Conservation (phyloP, 1,140 invertebrate genomes). For the Cotesia chilonis region DNA sequence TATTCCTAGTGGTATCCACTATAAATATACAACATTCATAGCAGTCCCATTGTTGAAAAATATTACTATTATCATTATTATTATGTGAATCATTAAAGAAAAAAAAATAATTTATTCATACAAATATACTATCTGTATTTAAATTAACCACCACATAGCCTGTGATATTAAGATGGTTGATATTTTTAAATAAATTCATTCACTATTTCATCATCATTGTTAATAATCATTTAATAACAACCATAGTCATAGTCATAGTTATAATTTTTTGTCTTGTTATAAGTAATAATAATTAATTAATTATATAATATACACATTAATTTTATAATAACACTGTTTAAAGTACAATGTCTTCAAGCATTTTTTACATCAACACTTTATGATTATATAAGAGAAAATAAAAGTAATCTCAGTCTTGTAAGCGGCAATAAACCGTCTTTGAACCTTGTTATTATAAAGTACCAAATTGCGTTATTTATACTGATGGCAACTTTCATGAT, state of each 20-base stretch:
- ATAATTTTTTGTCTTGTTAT: background rate
- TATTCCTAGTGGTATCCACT: slow-evolving; percentile 13
- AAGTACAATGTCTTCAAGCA: too few species aligned
- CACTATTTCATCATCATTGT: background rate
- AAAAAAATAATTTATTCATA: slow-evolving; percentile 19
- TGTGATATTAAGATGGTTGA: slow-evolving; percentile 31
- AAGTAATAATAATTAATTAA: too few species aligned
- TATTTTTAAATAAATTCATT: slow-evolving; percentile 14
- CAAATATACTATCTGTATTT: background rate
- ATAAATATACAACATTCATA: background rate
- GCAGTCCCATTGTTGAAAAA: slow-evolving; percentile 7
- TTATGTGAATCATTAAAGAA: background rate
- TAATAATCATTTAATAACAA: slow-evolving; percentile 8
- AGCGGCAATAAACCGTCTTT: too few species aligned
- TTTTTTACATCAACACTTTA: too few species aligned
- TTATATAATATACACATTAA: too few species aligned
- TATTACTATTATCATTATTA: background rate
- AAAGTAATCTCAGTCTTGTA: too few species aligned
- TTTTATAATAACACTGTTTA: too few species aligned
- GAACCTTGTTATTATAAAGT: too few species aligned
- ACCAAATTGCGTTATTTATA: too few species aligned
- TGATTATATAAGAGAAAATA: too few species aligned
- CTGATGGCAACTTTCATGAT: too few species aligned
- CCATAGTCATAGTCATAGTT: background rate
- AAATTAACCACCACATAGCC: slow-evolving; percentile 19